A percentile compares a stretch with the other conserved stretches of the same genome.
These are phyloP conservation scores for Pocillopora meandrina DNA, from an alignment of 92 coral and sea anemone genomes.

Conservation along the genomic window DNA sequence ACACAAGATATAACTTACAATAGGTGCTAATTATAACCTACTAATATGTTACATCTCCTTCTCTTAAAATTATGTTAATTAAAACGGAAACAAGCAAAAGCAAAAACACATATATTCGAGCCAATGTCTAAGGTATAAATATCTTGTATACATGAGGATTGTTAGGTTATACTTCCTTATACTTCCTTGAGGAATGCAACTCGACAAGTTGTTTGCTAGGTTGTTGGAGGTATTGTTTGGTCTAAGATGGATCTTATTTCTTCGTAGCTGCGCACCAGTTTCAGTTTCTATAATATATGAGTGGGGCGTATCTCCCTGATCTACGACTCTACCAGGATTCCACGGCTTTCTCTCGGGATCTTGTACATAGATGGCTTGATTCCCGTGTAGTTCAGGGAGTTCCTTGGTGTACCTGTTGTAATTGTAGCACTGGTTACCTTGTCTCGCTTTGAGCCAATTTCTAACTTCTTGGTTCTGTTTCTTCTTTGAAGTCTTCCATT, in stretches of 20 bases:
- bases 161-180: not conserved
- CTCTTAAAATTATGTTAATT: too few relatives aligned
- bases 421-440: slow-evolving; percentile 21
- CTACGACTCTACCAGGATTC: slow-evolving; percentile 28
- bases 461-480: slow-evolving; percentile 11
- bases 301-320: slow-evolving; percentile 30
- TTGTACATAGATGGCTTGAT: slow-evolving; percentile 37
- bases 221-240: not conserved
- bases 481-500: slow-evolving; percentile 24
- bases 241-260: slow-evolving; percentile 10
- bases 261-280: slow-evolving; percentile 1
- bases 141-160: too few relatives aligned
- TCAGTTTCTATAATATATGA: slow-evolving; percentile 26
- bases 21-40: too few relatives aligned
- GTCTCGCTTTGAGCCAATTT: slow-evolving; percentile 29
- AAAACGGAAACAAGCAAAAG: too few relatives aligned
- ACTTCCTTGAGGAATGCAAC: not conserved
- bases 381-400: slow-evolving; percentile 20
- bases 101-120: too few relatives aligned
- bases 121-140: too few relatives aligned
- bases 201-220: not conserved
- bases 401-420: slow-evolving; percentile 29
- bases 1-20: too few relatives aligned
- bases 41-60: too few relatives aligned
- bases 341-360: slow-evolving; percentile 37